Percentiles rank a stretch among this genome's conserved stretches.
Evolutionary conservation across 2,888 invertebrate species (phyloP).

Genomic region (Epicampocera succincta): DNA sequence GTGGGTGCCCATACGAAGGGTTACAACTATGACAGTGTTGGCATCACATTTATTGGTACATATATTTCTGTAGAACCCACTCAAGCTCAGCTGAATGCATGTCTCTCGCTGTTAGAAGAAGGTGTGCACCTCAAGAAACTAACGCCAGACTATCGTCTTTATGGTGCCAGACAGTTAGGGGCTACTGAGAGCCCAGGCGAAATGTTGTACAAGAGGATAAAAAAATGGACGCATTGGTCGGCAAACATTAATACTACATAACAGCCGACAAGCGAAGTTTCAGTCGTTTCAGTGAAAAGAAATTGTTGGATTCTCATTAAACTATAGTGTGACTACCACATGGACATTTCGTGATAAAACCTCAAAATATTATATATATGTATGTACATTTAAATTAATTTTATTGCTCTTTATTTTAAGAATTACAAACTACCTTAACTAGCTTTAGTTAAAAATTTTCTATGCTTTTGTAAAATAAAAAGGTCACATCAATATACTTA

Average conservation of each 20-base stretch:
- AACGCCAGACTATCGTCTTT: conserved; percentile 85
- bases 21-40: conserved; percentile 86
- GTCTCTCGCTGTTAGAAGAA: conserved; percentile 84
- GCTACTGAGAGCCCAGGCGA: conserved; percentile 88
- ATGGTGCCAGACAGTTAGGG: conserved; percentile 87
- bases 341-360: too few species aligned
- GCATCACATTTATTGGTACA: conserved; percentile 88
- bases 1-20: conserved; percentile 87
- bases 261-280: neutral
- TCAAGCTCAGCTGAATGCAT: conserved; percentile 84
- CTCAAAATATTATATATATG: too few species aligned
- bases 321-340: too few species aligned
- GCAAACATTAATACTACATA: conserved; percentile 48
- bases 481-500: too few species aligned
- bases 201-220: conserved; percentile 84
- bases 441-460: too few species aligned
- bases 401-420: too few species aligned
- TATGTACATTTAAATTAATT: too few species aligned
- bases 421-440: too few species aligned
- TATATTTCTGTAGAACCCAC: conserved; percentile 84
- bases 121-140: conserved; percentile 86
- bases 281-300: too few species aligned
- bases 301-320: too few species aligned
- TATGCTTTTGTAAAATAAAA: too few species aligned
- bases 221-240: conserved; percentile 86